A percentile compares a stretch with the other conserved stretches of the same genome.
These are phyloP conservation scores for Yponomeuta cagnagella DNA, from an alignment of 2,888 invertebrate species.

Conservation along the genomic window DNA sequence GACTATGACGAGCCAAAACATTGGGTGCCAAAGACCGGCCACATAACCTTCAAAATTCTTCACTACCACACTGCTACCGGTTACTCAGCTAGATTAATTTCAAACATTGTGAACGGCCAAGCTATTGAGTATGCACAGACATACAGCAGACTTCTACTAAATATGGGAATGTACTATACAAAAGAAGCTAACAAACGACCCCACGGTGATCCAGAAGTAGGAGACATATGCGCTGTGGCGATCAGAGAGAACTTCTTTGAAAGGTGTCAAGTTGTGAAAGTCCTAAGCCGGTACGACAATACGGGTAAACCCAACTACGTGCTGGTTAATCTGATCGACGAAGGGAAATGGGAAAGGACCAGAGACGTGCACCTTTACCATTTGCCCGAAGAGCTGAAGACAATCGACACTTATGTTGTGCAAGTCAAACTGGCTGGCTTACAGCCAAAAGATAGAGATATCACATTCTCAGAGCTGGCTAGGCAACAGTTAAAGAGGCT, in stretches of 20 bases:
- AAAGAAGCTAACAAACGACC: conserved; percentile 47
- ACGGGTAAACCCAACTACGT: conserved; percentile 46
- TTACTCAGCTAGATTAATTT: conserved; percentile 74
- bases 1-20: conserved; percentile 68
- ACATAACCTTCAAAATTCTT: conserved; percentile 74
- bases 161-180: conserved; percentile 55
- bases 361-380: conserved; percentile 57
- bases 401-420: conserved; percentile 58
- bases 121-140: conserved; percentile 45
- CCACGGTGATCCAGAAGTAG: conserved; percentile 60
- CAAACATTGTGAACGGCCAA: conserved; percentile 31
- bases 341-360: conserved; percentile 63
- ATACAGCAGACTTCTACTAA: conserved; percentile 46
- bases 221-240: conserved; percentile 75
- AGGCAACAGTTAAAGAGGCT: conserved; percentile 39
- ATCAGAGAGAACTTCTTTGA: conserved; percentile 62
- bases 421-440: conserved; percentile 52
- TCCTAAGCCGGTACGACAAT: conserved; percentile 39
- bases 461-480: conserved; percentile 53
- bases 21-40: conserved; percentile 70
- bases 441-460: conserved; percentile 55
- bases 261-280: conserved; percentile 73
- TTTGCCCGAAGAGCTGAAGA: conserved; percentile 68
- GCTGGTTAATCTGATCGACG: conserved; percentile 77
- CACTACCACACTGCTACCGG: conserved; percentile 76